A percentile compares a stretch with the other conserved stretches of the same genome.
Evolutionary conservation across 2,888 invertebrate genomes (phyloP).

Genomic region (Coelogynopora nodosa): DNA sequence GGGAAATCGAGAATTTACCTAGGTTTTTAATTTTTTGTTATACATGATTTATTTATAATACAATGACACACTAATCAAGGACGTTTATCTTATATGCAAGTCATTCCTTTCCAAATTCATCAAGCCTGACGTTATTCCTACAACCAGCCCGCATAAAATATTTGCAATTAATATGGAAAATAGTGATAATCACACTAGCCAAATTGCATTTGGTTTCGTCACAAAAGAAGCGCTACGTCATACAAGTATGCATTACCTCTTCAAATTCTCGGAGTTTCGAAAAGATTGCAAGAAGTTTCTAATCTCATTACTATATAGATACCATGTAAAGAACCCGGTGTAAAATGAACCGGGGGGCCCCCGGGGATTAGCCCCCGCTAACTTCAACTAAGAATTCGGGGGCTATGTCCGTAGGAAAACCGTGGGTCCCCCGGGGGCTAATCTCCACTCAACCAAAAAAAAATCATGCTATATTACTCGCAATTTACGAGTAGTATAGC

Average conservation of each 20-base stretch:
- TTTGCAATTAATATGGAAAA: not conserved
- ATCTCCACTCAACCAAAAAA: too few relatives aligned
- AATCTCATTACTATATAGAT: not conserved
- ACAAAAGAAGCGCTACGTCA: not conserved
- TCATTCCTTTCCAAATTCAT: not conserved
- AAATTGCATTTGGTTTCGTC: not conserved
- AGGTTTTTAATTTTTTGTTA: too few relatives aligned
- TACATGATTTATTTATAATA: too few relatives aligned
- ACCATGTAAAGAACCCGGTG: constrained; percentile 21
- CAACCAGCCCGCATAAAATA: not conserved
- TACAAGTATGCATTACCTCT: not conserved
- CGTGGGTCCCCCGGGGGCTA: too few relatives aligned
- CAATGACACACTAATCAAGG: not conserved
- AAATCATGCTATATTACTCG: too few relatives aligned
- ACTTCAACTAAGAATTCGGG: too few relatives aligned
- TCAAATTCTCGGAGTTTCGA: too few relatives aligned
- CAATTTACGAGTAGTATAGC: too few relatives aligned
- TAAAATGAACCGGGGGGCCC: too few relatives aligned
- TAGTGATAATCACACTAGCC: not conserved
- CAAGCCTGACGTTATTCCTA: not conserved
- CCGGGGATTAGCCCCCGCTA: too few relatives aligned
- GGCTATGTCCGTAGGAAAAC: too few relatives aligned
- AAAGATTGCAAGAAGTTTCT: not conserved
- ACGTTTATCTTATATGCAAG: not conserved
- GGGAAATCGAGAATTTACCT: too few relatives aligned